phyloP scores from a whole-genome alignment of 2,113 vertebrate species.

The Fukomys damarensis region DNA sequence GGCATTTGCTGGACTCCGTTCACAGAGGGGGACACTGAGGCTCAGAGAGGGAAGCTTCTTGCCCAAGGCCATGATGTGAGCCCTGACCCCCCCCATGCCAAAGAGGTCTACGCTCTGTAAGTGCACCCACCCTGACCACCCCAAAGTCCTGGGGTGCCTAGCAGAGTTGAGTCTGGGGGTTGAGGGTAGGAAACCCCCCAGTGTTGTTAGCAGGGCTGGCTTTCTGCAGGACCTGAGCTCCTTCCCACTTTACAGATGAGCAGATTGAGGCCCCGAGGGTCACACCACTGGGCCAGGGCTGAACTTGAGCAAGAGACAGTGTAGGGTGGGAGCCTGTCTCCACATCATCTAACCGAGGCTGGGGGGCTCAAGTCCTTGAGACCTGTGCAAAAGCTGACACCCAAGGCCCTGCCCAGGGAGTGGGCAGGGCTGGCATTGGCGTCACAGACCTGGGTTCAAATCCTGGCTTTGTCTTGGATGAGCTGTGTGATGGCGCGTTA shows the following conservation, averaged over 20 bases:
- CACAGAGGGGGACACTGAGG: background rate
- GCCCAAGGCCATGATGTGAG: background rate
- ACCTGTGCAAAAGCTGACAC: background rate
- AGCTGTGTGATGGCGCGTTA: slow-evolving; percentile 20
- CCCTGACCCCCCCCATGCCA: fast-evolving
- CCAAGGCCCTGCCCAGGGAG: background rate
- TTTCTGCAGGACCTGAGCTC: background rate
- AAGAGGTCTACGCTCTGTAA: background rate
- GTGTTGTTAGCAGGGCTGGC: background rate
- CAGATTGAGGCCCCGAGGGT: background rate
- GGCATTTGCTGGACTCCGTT: background rate
- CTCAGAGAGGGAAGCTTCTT: background rate
- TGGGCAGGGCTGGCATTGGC: background rate
- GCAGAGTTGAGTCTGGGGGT: background rate
- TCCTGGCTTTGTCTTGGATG: slow-evolving; percentile 23
- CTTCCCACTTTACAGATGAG: slow-evolving; percentile 48
- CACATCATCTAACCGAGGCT: background rate
- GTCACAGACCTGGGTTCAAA: background rate
- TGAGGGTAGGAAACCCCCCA: background rate
- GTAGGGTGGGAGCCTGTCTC: background rate
- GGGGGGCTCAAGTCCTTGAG: background rate
- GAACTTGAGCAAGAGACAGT: background rate
- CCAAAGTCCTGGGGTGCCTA: background rate
- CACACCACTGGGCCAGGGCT: background rate
- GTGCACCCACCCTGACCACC: background rate